Evolutionary conservation across 2,113 vertebrate genomes (phyloP).

Genomic region (Microcebus griseorufus): DNA sequence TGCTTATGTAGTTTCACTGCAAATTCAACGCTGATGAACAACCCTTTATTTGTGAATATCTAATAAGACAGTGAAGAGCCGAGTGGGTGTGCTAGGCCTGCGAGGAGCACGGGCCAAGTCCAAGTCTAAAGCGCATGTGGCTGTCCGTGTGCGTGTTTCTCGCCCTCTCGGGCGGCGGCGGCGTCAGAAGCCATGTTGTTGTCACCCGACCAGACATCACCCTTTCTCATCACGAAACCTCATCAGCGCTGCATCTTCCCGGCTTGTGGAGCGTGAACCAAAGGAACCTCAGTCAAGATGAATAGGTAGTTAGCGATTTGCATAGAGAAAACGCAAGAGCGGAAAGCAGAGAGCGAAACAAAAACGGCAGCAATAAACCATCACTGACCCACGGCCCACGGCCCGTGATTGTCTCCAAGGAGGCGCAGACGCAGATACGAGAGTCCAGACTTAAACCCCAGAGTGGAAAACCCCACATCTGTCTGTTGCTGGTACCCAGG

Average conservation of each 20-base stretch:
- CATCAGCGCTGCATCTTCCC: background rate
- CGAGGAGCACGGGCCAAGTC: fast-evolving
- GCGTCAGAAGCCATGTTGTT: fast-evolving
- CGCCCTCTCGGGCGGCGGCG: fast-evolving
- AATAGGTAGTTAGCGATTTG: background rate
- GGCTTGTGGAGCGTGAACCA: background rate
- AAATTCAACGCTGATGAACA: background rate
- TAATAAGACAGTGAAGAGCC: background rate
- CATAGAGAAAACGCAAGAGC: background rate
- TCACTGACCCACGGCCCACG: fast-evolving
- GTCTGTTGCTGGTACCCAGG: no score
- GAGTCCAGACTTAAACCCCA: background rate
- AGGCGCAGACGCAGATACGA: fast-evolving
- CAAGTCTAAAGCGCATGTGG: fast-evolving
- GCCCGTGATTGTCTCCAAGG: background rate
- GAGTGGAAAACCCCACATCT: background rate
- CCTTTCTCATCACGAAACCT: background rate
- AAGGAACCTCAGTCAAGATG: background rate
- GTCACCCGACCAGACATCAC: fast-evolving
- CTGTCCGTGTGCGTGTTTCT: fast-evolving
- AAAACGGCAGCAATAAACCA: no score
- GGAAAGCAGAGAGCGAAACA: background rate
- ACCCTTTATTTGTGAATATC: background rate
- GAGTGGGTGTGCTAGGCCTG: background rate
- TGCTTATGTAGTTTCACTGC: background rate